Base-by-base conservation (phyloP, 2,888 invertebrate genomes). In the Oxytorus armatus region DNA sequence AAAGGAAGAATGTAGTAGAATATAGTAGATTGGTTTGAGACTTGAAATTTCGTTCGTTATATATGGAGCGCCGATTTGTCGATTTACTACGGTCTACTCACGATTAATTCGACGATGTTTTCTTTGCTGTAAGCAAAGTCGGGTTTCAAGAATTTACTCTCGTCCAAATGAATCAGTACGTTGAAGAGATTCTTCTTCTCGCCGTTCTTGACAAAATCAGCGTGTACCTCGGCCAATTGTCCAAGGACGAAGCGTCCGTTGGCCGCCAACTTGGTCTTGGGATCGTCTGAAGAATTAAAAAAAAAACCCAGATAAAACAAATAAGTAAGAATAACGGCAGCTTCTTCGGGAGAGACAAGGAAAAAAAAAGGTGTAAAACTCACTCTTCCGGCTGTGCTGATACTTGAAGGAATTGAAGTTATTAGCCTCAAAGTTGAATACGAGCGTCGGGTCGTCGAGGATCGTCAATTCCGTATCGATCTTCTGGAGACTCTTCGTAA, bases 121-220 rank as follows among this genome's bases (percentile, higher is more conserved):
- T 95, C 94, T 83, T 93, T 93, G 70, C 94, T 93, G 75, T 93
- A 91, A 5, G 93, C 93, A 79, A 95, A 94, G 68, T 95, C 94
- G 14, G 94, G 94, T 90, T 95, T 95, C 53, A 96, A 89, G 89
- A 94, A 93, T 88, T 95, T 94, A 78, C 94, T 93, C 42, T 95
- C 93, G 79, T 94, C 94, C 0, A 96, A 89, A 89, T 93, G 94
- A 42, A 96, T 86, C 8, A 94, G 93, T 4, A 93, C 93, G 80
- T 94, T 93, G 81, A 93, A 92, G 21, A 95, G 92, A 85, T 94
- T 93, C 86, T 94, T 93, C 90, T 94, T 94, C 14, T 93, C 92
- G 0, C 93, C 93, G 0, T 93, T 92, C 3, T 94, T 92, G 36
- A 93, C 83, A 76, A 93, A 89, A 83, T 95, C 94, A 0, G 94